Base-by-base conservation (phyloP, 1,140 invertebrate genomes). In the Calliopsis andreniformis region DNA sequence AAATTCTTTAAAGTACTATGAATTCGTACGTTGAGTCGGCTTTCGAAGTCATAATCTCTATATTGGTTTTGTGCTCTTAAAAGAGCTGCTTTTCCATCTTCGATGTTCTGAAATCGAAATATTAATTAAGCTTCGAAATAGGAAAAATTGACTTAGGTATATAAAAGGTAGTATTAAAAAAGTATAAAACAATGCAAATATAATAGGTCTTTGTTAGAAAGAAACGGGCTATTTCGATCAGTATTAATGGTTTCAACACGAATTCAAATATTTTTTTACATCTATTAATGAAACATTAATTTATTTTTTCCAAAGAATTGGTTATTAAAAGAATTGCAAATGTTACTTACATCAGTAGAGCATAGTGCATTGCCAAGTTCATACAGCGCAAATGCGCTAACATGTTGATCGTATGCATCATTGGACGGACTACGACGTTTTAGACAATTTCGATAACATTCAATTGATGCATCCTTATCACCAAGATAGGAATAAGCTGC, bases 1-100 rank as follows among this genome's bases (percentile, higher is more conserved):
- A 84, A 28, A 72, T 89, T 89, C 78, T 92, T 94, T 35, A 95
- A 79, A 18, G 93, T 93, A 66, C 93, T 92, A 80, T 95, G 93
- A 51, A 95, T 93, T 77, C 94, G 90, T 5, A 95, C 93, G 76
- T 91, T 94, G 39, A 96, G 90, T 8, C 94, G 91, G 82, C 94
- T 94, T 82, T 95, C 95, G 88, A 95, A 95, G 87, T 96, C 95
- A 83, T 95, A 96, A 83, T 94, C 93, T 82, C 93, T 94, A 85
- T 94, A 95, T 35, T 93, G 91, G 32, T 90, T 92, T 87, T 90
- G 91, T n/a, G 92, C 92, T 84, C 91, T 91, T 10, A 90, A 85
- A 6, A 94, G 80, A 39, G 92, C 78, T 51, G 39, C 72, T 86
- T 90, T 93, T 39, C 94, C 94, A 83, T 95, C 94, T 42, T 93